These are phyloP conservation scores for Potamarius usumacintae DNA, from an alignment of 2,113 vertebrate species.

Conservation along the genomic window DNA sequence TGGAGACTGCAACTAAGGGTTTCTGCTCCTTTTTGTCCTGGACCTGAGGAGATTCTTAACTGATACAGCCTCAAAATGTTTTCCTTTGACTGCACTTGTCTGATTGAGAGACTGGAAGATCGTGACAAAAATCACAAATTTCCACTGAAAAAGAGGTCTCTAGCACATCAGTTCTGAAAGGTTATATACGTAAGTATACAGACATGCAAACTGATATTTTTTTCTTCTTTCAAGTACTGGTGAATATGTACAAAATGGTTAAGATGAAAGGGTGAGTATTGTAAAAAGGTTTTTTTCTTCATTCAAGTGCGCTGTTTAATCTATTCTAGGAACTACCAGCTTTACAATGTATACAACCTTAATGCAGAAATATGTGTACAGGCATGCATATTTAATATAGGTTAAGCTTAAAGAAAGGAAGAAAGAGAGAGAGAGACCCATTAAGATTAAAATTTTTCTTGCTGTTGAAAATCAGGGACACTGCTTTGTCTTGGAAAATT, in stretches of 20 bases:
- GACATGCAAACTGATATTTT: neutral
- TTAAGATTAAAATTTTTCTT: neutral
- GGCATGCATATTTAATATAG: neutral
- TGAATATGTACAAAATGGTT: neutral
- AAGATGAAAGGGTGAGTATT: neutral
- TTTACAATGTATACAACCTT: neutral
- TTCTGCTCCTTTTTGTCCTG: neutral
- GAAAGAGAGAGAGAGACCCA: neutral
- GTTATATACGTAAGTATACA: conserved; percentile 22
- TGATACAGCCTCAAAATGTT: conserved; percentile 18
- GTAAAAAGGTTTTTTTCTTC: neutral
- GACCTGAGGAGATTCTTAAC: neutral
- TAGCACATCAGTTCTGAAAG: neutral
- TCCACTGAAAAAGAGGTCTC: neutral
- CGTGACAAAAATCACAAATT: neutral
- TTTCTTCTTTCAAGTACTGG: neutral
- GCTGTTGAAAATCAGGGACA: neutral
- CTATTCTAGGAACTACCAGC: neutral
- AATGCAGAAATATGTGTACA: neutral
- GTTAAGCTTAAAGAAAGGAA: neutral
- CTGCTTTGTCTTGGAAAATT: neutral
- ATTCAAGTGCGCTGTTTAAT: neutral
- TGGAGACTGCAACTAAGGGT: neutral
- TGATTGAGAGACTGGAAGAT: neutral
- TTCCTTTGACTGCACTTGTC: conserved; percentile 1